These are phyloP conservation scores for Hemichromis elongatus DNA, from an alignment of 2,113 vertebrate species.

Conservation along the genomic window DNA sequence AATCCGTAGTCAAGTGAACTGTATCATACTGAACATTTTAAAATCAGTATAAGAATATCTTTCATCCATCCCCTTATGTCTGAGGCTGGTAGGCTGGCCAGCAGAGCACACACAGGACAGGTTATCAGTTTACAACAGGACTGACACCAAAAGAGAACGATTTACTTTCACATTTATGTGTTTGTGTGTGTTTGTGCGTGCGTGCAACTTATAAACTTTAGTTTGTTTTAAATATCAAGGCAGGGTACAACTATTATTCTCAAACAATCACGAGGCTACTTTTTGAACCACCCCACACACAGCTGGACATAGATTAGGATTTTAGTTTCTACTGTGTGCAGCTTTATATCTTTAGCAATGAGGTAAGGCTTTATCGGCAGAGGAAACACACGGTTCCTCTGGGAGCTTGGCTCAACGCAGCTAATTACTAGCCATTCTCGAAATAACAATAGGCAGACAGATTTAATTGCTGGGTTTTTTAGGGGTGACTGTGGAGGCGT, in stretches of 20 bases:
- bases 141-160: background rate
- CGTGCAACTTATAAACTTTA: background rate
- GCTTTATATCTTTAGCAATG: background rate
- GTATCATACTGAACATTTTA: no score
- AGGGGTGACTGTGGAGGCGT: background rate
- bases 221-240: background rate
- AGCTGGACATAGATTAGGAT: background rate
- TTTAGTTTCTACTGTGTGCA: background rate
- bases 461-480: conserved; percentile 42
- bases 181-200: background rate
- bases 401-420: background rate
- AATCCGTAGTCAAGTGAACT: no score
- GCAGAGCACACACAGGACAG: no score
- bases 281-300: background rate
- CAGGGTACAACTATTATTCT: background rate
- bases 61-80: no score
- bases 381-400: background rate
- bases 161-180: background rate
- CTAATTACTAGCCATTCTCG: conserved; percentile 50
- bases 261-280: background rate
- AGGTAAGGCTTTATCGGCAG: background rate
- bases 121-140: no score
- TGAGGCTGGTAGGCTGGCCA: no score
- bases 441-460: conserved; percentile 29
- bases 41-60: no score